These are phyloP conservation scores for Eurypyga helias DNA, from an alignment of 2,113 vertebrate species.

Conservation along the genomic window DNA sequence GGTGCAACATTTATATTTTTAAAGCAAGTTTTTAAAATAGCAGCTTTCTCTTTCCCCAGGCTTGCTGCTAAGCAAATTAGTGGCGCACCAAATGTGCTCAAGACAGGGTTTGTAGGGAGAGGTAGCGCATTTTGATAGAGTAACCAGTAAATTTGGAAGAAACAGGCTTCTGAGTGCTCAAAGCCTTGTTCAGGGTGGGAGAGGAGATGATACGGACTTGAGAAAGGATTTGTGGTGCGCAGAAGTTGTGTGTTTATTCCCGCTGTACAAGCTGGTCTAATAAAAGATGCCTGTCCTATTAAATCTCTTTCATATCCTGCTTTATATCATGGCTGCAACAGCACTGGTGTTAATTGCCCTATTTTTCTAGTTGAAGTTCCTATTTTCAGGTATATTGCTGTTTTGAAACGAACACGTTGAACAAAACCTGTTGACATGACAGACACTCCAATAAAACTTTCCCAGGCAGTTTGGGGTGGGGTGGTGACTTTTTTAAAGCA, in stretches of 20 bases:
- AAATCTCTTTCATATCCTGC: not conserved
- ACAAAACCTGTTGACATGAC: not conserved
- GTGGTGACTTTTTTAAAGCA: not conserved
- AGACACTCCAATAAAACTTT: not conserved
- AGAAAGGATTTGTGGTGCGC: not conserved
- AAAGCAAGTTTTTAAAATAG: not conserved
- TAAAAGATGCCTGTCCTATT: not conserved
- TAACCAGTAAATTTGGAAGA: not conserved
- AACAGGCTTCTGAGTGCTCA: not conserved
- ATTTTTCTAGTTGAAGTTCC: slow-evolving; percentile 6
- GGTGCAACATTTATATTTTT: not conserved
- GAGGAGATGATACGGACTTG: not conserved
- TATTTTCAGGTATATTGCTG: not conserved
- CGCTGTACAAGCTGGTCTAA: not conserved
- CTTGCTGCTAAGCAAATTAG: slow-evolving; percentile 9
- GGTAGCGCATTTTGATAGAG: not conserved
- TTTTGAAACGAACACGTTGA: not conserved
- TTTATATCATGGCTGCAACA: not conserved
- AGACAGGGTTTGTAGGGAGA: not conserved
- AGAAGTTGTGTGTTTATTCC: not conserved
- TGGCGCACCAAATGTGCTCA: not conserved
- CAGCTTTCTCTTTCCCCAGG: not conserved
- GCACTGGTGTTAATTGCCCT: not conserved
- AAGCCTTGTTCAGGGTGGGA: not conserved
- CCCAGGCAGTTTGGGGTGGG: not conserved